These are phyloP conservation scores for Trichacis sp. DNA, from an alignment of 2,888 invertebrate species.

Conservation along the genomic window DNA sequence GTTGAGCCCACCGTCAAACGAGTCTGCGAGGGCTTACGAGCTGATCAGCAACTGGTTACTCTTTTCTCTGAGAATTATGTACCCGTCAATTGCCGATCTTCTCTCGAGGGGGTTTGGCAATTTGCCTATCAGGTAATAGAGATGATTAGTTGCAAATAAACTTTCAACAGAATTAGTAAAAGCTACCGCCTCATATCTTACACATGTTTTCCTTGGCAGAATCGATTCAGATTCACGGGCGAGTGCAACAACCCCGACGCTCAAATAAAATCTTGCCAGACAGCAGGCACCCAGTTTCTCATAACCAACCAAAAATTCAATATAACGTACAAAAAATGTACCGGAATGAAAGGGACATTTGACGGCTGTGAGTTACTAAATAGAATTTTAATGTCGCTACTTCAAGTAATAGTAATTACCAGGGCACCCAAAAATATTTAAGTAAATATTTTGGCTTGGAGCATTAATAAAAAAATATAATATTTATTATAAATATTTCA, in stretches of 20 bases:
- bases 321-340: constrained; percentile 91
- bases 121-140: constrained; percentile 82
- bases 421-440: too few relatives aligned
- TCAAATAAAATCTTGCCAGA: constrained; percentile 93
- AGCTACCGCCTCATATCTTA: too few relatives aligned
- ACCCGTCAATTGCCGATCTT: constrained; percentile 91
- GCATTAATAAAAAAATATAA: too few relatives aligned
- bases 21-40: constrained; percentile 81
- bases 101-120: constrained; percentile 96
- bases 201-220: too few relatives aligned
- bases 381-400: too few relatives aligned
- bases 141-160: neutral
- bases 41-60: constrained; percentile 85
- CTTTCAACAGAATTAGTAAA: too few relatives aligned
- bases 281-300: constrained; percentile 93
- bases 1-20: constrained; percentile 80
- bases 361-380: constrained; percentile 75
- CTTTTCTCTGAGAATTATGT: constrained; percentile 91
- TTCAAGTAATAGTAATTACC: too few relatives aligned
- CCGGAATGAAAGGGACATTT: constrained; percentile 90
- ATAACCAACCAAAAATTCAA: constrained; percentile 97
- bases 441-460: too few relatives aligned
- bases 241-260: constrained; percentile 92
- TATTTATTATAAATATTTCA: too few relatives aligned
- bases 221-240: constrained; percentile 90